Evolutionary conservation across 2,888 invertebrate genomes (phyloP), one percentile per base, ranked within the genome.

Genomic region (Lasioglossum vierecki): DNA sequence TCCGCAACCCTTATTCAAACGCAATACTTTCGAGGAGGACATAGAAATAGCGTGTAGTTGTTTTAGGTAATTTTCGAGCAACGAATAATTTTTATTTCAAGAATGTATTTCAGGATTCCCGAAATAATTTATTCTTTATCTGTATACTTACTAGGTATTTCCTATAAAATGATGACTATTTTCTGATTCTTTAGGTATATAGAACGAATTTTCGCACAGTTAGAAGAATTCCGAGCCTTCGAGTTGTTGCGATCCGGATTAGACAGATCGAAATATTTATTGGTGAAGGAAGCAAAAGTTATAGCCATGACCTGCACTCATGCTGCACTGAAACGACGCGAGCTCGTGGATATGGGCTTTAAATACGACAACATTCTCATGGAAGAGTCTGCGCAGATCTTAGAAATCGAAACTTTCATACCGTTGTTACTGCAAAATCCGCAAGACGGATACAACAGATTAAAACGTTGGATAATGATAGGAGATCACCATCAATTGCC

Each of bases 221-320:
- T 99, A 15, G 99, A 99, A 94, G 99, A 99, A 95, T 99, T 99
- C 94, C 96, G 99, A 76, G 99, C 99, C 0, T 99, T 99, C 95
- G 99, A 99, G 95, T 95, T 99, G 88, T 95, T 99, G 11, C 96
- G 99, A 15, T 99, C 98, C 75, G 99, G 99, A 0, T 95, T 99
- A 74, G 99, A 99, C 95, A 96, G 99, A 74, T 99, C 99, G 0
- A 98, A 99, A 93, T 99, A 99, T 95, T 96, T 99, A 81, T 96
- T 99, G 78, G 99, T 99, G 0, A 99, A 99, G 94, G 99, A 99
- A 95, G 99, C 99, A 0, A 99, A 99, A 95, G 99, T 99, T 80
- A 99, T 99, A 91, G 99, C 99, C 1, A 99, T 99, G 99, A 99
- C 99, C 0, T 99, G 99, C 95, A 99, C 99, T 0, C 99, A 99